Evolutionary conservation across 2,113 vertebrate species (phyloP).

Genomic region (Puffinus mauretanicus): DNA sequence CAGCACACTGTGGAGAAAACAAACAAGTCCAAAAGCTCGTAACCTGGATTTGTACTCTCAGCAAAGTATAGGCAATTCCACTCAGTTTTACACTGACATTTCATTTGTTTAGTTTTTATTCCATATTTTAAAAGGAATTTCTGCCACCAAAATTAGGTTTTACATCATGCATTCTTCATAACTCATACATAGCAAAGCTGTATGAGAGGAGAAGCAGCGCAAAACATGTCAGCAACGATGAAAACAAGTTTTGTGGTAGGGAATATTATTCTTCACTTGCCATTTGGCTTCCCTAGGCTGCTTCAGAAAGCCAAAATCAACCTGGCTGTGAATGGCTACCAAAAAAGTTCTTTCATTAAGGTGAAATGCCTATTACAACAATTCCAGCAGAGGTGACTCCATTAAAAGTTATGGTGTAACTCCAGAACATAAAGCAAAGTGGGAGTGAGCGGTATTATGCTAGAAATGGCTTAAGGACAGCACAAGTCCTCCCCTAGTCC

Average conservation of each 20-base stretch:
- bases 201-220: background rate
- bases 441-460: background rate
- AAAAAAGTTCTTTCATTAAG: background rate
- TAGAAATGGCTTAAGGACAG: background rate
- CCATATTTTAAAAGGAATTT: background rate
- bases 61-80: background rate
- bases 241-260: background rate
- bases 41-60: background rate
- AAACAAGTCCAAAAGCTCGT: background rate
- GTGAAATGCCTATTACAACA: background rate
- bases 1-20: slow-evolving; percentile 69
- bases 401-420: background rate
- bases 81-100: background rate
- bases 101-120: background rate
- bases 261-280: background rate
- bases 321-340: background rate
- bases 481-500: background rate
- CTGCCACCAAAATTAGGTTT: background rate
- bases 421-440: background rate
- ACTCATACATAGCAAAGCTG: background rate
- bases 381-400: background rate
- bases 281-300: background rate
- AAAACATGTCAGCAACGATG: background rate
- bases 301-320: background rate
- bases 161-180: background rate